Percentiles rank a stretch among this genome's conserved stretches.
These are phyloP conservation scores for Tiphia femorata DNA, from an alignment of 2,888 invertebrate genomes.

Conservation along the genomic window DNA sequence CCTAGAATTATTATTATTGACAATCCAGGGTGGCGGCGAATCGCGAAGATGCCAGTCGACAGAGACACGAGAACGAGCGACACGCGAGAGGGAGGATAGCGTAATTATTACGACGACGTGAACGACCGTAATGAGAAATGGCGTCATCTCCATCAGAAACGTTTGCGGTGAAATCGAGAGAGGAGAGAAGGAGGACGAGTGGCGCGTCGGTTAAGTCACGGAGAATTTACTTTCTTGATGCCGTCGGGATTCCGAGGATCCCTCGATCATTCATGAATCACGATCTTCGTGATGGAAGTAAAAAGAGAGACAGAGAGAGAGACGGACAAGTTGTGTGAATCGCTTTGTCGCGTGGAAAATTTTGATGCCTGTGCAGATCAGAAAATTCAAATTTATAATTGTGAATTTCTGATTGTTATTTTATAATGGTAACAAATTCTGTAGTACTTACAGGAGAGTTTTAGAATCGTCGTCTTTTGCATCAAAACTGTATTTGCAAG, in stretches of 20 bases:
- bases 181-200: background rate
- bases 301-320: too few species aligned
- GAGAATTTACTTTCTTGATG: conserved; percentile 21
- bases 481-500: too few species aligned
- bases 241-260: conserved; percentile 6
- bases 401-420: too few species aligned
- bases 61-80: too few species aligned
- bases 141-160: conserved; percentile 38
- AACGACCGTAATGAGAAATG: conserved; percentile 41
- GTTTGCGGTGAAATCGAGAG: conserved; percentile 21
- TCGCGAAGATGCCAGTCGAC: conserved; percentile 19
- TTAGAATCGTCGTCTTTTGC: too few species aligned
- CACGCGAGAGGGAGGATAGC: too few species aligned
- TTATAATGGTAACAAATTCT: too few species aligned
- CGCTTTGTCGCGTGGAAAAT: too few species aligned
- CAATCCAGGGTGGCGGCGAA: background rate
- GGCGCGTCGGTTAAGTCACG: background rate
- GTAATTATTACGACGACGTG: conserved; percentile 42
- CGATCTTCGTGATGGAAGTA: background rate
- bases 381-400: too few species aligned
- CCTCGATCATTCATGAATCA: conserved; percentile 26
- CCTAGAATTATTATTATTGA: background rate
- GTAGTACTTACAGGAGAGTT: too few species aligned
- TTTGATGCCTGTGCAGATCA: too few species aligned
- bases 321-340: too few species aligned